Evolutionary conservation across 1,140 invertebrate genomes (phyloP), one percentile per base, ranked within the genome.

Genomic region (Drosophila albomicans): DNA sequence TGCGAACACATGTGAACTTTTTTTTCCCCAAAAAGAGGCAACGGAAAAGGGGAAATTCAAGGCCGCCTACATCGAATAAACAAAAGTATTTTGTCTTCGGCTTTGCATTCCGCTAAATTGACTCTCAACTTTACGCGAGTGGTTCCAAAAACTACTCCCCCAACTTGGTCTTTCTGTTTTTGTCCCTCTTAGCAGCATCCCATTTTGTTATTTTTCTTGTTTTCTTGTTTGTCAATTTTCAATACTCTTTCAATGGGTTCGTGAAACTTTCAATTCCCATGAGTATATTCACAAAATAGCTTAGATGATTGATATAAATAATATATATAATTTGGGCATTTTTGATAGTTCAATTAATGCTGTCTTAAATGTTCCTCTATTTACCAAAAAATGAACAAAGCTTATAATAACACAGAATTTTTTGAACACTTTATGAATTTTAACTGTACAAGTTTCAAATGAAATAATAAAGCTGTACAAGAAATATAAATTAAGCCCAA

Each of bases 71-170:
- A 58, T 38, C 48, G 62, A 35, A 58, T 41, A 54, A 79, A 63
- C 72, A 54, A 62, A 75, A 65, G 65, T 64, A 59, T 68, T 71
- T 69, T 48, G 58, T 64, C 56, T 71, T 72, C 58, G 51, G 63
- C 58, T 68, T 67, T 76, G 67, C 76, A 77, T 87, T 87, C 82
- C 84, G 66, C 82, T 82, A 82, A 87, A 87, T 87, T 87, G 72
- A 82, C 62, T 87, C 75, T 78, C 38, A 87, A 79, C 69, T 77
- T 79, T 79, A 79, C 57, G 73, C 68, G 63, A 64, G 59, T 56
- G 62, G 41, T 11, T 63, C 49, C 11, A 52, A 46, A 25, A 78
- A 68, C 65, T 78, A 46, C 62, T 1, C 8, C 30, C 8, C 52
- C 30, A 3, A 8, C 28, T 54, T 13, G 5, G 3, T 25, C 35